Evolutionary conservation across 2,888 invertebrate genomes (phyloP).

Genomic region (Cactoblastis cactorum): DNA sequence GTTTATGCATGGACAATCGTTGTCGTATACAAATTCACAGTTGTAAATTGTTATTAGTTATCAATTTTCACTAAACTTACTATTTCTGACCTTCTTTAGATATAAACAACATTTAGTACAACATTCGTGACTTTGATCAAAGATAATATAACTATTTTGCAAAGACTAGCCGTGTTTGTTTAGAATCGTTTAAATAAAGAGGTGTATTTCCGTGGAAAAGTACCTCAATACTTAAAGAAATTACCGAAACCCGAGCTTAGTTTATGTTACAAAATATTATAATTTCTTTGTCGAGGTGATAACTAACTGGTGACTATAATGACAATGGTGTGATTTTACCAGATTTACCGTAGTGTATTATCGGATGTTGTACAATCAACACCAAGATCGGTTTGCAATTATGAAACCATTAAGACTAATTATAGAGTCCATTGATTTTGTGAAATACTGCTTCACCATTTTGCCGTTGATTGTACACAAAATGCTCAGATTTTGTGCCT

Average conservation of each 20-base stretch:
- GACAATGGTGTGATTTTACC: conserved; percentile 43
- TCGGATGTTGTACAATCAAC: conserved; percentile 38
- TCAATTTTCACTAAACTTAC: background rate
- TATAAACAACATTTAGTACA: conserved; percentile 27
- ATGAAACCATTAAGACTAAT: background rate
- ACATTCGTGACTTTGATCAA: conserved; percentile 28
- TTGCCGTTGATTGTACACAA: conserved; percentile 40
- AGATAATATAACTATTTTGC: background rate
- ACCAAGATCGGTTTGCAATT: conserved; percentile 18
- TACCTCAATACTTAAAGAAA: background rate
- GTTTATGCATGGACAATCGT: background rate
- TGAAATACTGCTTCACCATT: conserved; percentile 36
- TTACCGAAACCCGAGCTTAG: background rate
- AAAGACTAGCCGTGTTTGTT: background rate
- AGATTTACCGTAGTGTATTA: conserved; percentile 43
- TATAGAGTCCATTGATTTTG: background rate
- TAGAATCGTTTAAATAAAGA: background rate
- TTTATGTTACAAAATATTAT: background rate
- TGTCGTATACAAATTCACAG: background rate
- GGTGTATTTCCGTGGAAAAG: background rate
- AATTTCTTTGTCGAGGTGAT: conserved; percentile 25
- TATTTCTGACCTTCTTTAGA: conserved; percentile 9
- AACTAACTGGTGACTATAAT: conserved; percentile 48
- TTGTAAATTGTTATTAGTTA: background rate
- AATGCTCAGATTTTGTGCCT: conserved; percentile 40